Evolutionary conservation across 2,797 vertebrate species (phyloP).

Genomic region (Gallinago nigripennis): DNA sequence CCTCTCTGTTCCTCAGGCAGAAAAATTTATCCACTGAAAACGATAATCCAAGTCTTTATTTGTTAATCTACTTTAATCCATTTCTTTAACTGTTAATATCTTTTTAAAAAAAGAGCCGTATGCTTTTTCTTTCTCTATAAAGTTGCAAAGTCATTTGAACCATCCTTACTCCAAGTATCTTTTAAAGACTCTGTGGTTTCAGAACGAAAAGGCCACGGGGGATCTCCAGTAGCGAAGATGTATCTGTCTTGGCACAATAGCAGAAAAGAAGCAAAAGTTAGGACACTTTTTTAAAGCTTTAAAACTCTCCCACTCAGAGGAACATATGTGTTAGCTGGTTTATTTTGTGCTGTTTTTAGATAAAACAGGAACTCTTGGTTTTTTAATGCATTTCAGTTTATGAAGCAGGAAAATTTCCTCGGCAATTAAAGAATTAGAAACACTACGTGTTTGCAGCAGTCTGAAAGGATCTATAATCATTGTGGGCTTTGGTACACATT

Average conservation of each 20-base stretch:
- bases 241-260: not conserved
- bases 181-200: not conserved
- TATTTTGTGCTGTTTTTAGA: not conserved
- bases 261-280: not conserved
- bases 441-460: not conserved
- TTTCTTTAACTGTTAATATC: slow-evolving; percentile 9
- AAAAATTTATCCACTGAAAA: not conserved
- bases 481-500: not conserved
- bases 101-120: not conserved
- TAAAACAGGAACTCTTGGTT: not conserved
- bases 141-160: not conserved
- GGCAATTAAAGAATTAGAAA: not conserved
- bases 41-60: not conserved
- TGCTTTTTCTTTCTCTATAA: not conserved
- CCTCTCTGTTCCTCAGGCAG: not conserved
- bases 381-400: not conserved
- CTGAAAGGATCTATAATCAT: not conserved
- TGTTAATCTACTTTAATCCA: not conserved
- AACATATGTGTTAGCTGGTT: not conserved
- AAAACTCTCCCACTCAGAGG: not conserved
- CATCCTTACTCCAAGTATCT: not conserved
- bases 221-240: not conserved
- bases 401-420: not conserved
- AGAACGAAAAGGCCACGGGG: not conserved
- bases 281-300: not conserved